Conservation (phyloP, 2,888 invertebrate species). For the Cheilosia impressa region DNA sequence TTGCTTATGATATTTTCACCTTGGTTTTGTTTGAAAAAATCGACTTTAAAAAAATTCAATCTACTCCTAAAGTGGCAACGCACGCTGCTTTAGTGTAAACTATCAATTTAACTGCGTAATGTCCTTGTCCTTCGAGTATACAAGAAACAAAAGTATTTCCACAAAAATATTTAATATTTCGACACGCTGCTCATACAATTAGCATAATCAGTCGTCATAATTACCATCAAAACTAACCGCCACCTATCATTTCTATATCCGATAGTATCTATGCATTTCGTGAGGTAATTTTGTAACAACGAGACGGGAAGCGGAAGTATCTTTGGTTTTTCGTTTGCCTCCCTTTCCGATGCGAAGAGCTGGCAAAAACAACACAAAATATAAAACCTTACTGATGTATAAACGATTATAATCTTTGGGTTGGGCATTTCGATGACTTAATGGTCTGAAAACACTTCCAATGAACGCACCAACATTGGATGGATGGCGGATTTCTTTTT, state of each 20-base stretch:
- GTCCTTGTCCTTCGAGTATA: too few species aligned
- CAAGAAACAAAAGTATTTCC: background rate
- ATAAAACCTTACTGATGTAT: conserved; percentile 4
- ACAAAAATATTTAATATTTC: conserved; percentile 10
- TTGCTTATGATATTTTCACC: too few species aligned
- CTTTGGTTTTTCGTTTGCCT: background rate
- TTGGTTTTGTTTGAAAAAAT: too few species aligned
- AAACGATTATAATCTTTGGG: conserved; percentile 25
- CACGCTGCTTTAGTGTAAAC: too few species aligned
- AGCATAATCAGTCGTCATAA: conserved; percentile 17
- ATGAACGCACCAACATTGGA: conserved; percentile 16
- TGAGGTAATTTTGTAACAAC: conserved; percentile 21
- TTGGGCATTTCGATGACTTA: conserved; percentile 51
- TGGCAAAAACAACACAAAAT: background rate
- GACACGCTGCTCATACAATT: conserved; percentile 4
- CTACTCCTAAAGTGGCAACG: too few species aligned
- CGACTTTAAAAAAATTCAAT: too few species aligned
- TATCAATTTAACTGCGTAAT: too few species aligned
- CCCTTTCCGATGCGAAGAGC: background rate
- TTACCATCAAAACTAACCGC: conserved; percentile 9
- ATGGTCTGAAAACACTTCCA: conserved; percentile 37
- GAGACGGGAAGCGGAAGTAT: conserved; percentile 42
- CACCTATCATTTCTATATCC: conserved; percentile 3
- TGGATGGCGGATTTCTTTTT: conserved; percentile 14
- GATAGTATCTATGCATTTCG: conserved; percentile 19